Evolutionary conservation across 1,140 invertebrate species (phyloP), one percentile per base, ranked within the genome.

Genomic region (Bathynomus jamesi): DNA sequence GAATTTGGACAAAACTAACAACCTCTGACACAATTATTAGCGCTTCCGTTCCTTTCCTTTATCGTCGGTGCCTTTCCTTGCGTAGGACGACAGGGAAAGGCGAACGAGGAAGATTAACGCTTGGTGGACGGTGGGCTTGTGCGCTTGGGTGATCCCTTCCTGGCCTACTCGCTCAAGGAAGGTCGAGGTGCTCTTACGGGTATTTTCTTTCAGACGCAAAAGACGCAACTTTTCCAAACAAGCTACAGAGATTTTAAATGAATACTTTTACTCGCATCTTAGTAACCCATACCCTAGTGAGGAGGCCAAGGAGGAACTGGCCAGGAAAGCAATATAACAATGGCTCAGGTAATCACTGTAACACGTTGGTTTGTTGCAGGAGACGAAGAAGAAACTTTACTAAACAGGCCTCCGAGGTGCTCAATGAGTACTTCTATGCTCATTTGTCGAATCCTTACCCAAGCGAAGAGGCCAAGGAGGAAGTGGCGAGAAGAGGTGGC

Each of bases 391-490:
- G 98, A 79, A 99, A 99, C 85, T 99, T 99, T 85, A 98, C 94
- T 87, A 99, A 99, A 87, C 96, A 99, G 83, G 97, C 98, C 28
- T 99, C 96, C 10, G 98, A 99, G 87, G 95, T 99, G 78, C 87
- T 99, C 78, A 99, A 99, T 83, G 96, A 99, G 85, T 99, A 99
- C 84, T 99, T 99, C 85, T 99, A 99, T 85, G 98, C 96, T 75
- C 96, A 99, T 84, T 87, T 99, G 76, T 95, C 93, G 82, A 99
- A 99, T 87, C 98, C 98, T 24, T 99, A 99, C 85, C 98, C 98
- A 69, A 97, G 94, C 80, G 98, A 99, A 87, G 98, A 99, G 85
- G 96, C 96, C 66, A 99, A 99, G 84, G 98, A 99, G 85, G 97
- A 99, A 83, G 85, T 99, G 82, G 98, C 98, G 24, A 87, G 96